Percentiles rank a stretch among this genome's conserved stretches.
Conservation (phyloP, 2,888 invertebrate genomes). For the Anodontia alba region DNA sequence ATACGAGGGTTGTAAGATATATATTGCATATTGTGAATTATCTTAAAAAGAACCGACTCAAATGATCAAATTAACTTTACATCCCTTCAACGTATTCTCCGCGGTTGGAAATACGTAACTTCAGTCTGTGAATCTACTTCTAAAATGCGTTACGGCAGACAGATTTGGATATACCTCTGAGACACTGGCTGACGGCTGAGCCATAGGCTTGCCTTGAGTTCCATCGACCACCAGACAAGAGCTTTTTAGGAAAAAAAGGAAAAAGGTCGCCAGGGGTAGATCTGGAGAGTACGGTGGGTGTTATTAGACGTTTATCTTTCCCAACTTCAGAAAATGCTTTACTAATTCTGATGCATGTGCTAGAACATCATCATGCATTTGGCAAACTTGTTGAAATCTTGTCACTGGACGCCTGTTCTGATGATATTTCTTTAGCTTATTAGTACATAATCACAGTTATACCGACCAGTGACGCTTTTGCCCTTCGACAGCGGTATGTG, state of each 20-base stretch:
- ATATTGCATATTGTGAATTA: too few species aligned
- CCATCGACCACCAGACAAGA: conserved; percentile 4
- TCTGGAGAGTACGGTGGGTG: conserved; percentile 17
- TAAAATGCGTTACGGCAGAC: conserved; percentile 10
- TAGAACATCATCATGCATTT: too few species aligned
- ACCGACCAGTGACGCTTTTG: not conserved
- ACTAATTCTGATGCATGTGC: too few species aligned
- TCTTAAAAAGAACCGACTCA: too few species aligned
- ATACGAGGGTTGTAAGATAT: too few species aligned
- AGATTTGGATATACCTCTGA: conserved; percentile 15
- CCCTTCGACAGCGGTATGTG: not conserved
- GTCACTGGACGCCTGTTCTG: not conserved
- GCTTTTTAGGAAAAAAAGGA: conserved; percentile 8
- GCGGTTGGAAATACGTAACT: conserved; percentile 1
- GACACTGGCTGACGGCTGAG: conserved; percentile 17
- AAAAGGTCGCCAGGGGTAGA: conserved; percentile 23
- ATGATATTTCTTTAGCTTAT: not conserved
- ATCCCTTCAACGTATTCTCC: conserved; percentile 25
- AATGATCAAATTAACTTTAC: not conserved
- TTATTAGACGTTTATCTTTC: not conserved
- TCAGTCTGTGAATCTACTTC: conserved; percentile 22
- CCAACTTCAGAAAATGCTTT: not conserved
- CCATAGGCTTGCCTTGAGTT: conserved; percentile 20
- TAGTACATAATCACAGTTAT: not conserved
- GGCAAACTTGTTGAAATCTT: not conserved